Base-by-base conservation (phyloP, 2,888 invertebrate genomes). In the Crocallis elinguaria region DNA sequence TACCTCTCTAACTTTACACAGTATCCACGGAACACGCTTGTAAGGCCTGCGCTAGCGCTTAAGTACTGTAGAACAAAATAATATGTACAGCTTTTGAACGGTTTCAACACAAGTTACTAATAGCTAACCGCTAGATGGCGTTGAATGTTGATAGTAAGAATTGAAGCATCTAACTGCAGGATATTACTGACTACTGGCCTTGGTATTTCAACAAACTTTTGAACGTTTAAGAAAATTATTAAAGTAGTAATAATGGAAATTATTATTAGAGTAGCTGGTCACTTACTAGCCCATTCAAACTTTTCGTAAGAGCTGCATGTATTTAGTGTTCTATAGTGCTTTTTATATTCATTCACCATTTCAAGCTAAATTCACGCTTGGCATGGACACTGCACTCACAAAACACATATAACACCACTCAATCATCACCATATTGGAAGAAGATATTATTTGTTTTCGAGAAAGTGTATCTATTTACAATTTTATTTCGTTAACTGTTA, bases 1-100 rank as follows among this genome's bases (percentile, higher is more conserved):
- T n/a, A 12, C 30, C 39, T 14, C 19, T 17, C 4, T 14, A 12
- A 12, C 1, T 46, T 13, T 30, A 25, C 52, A 56, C 53, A 27
- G 41, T 23, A 53, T 57, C 55, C 65, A 66, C 60, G 51, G 54
- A 29, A 71, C 73, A 68, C 69, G 80, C 82, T 83, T 79, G 64
- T 65, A 73, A 67, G 69, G 71, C 70, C 69, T 73, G 44, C 37
- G 75, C 75, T 75, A 69, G 57, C 35, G 53, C 53, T 54, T 54
- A 3, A n/a, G n/a, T 52, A 36, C 39, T 37, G 27, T 27, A 30
- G 8, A 38, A 48, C 52, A 30, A 41, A 30, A 19, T 17, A 33
- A 53, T 41, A 16, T 11, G 19, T 21, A 16, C 33, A 17, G n/a
- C 17, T 13, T 37, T 3, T 19, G 2, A n/a, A 7, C n/a, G 4